Evolutionary conservation across 2,113 vertebrate species (phyloP).

Genomic region (Strigops habroptila): DNA sequence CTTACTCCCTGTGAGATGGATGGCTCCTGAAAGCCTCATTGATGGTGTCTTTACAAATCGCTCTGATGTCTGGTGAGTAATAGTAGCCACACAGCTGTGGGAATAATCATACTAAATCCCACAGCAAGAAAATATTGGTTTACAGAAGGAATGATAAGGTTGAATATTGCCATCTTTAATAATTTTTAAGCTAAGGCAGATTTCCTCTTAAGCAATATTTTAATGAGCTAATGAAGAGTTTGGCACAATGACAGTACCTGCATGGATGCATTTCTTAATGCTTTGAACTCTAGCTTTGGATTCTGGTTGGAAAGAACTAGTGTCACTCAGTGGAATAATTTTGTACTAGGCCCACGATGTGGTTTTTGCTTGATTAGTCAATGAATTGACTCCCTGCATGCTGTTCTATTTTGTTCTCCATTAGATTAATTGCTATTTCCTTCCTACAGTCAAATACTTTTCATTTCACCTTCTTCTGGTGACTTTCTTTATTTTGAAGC

Average conservation of each 20-base stretch:
- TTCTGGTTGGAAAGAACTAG: neutral
- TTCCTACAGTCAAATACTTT: neutral
- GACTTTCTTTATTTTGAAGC: neutral
- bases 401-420: neutral
- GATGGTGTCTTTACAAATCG: constrained; percentile 79
- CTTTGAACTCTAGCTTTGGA: neutral
- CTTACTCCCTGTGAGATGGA: constrained; percentile 79
- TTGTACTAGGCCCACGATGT: neutral
- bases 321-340: neutral
- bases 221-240: neutral
- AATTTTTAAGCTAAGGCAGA: neutral
- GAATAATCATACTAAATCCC: neutral
- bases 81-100: neutral
- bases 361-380: neutral
- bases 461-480: neutral
- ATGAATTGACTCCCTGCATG: neutral
- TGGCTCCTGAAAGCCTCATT: constrained; percentile 80
- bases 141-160: neutral
- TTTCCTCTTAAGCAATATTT: neutral
- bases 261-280: neutral
- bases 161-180: neutral
- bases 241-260: rapidly evolving
- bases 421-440: neutral
- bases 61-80: constrained; percentile 79
- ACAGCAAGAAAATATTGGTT: neutral